Base-by-base conservation (phyloP, 2,888 invertebrate genomes). In the Drosophila pegasa region DNA sequence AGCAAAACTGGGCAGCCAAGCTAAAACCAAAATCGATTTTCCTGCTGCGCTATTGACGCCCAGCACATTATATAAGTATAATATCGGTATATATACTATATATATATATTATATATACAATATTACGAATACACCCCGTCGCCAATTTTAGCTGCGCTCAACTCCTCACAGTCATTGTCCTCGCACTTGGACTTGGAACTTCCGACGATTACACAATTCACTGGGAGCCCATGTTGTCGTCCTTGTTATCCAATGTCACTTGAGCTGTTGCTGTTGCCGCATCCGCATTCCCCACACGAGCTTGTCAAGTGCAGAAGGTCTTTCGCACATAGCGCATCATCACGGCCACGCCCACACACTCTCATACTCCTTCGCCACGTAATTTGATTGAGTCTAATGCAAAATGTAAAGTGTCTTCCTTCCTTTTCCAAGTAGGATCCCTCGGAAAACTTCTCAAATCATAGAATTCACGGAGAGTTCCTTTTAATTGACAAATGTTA, bases 251-350 rank as follows among this genome's bases (percentile, higher is more conserved):
- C 67, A 71, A 69, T 77, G 80, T 58, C 75, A 77, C 41, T 58
- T 61, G 0, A 47, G 31, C 40, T 56, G 31, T 37, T 56, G 41
- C 33, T 41, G 56, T 35, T 61, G 51, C 55, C 54, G 69, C 76
- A 60, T 61, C 67, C 62, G 48, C 61, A 61, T 58, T 50, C 65
- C 72, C 68, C 63, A 73, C 57, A 63, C 72, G 71, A 77, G 78
- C 80, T 78, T 85, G 87, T 76, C 76, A 82, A 80, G 70, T 66
- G 61, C 80, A 78, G 63, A 72, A 78, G 68, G 47, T 66, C 66
- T 43, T 65, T 48, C 29, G 41, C 29, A 27, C 20, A 41, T 20
- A 51, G 20, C 58, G 14, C 48, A 45, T 37, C 41, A 29, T 31
- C 35, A 12, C 7, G 22, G 33, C 10, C 31, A 35, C 4, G 18